A percentile compares a stretch with the other conserved stretches of the same genome.
These are phyloP conservation scores for Parasteatoda lunata DNA, from an alignment of 2,888 invertebrate species.

Conservation along the genomic window DNA sequence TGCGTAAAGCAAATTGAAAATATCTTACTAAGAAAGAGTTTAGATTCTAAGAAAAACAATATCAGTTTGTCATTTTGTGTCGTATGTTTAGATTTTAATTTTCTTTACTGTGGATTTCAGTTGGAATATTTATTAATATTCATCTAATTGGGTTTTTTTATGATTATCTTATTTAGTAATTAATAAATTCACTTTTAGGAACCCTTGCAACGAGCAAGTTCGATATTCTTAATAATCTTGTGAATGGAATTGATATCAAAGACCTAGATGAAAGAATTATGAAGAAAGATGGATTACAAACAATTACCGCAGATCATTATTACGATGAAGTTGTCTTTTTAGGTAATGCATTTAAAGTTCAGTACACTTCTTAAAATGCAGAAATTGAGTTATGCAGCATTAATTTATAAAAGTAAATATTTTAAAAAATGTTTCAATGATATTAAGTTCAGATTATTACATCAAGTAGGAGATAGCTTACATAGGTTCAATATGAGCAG, in stretches of 20 bases:
- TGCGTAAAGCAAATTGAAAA: too few relatives aligned
- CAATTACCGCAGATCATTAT: slow-evolving; percentile 38
- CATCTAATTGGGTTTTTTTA: too few relatives aligned
- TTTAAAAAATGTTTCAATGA: not conserved
- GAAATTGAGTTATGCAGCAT: not conserved
- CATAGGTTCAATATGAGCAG: too few relatives aligned
- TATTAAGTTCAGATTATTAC: not conserved
- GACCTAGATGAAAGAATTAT: slow-evolving; percentile 27
- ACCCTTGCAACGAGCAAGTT: slow-evolving; percentile 15
- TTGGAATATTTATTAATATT: too few relatives aligned
- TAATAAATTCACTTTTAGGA: slow-evolving; percentile 27
- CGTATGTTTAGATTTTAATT: too few relatives aligned
- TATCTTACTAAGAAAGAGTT: too few relatives aligned
- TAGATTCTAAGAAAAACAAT: too few relatives aligned
- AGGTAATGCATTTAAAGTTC: slow-evolving; percentile 3
- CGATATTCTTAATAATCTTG: slow-evolving; percentile 1
- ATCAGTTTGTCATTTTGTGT: too few relatives aligned
- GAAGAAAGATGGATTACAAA: slow-evolving; percentile 37
- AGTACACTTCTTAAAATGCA: not conserved
- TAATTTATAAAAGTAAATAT: not conserved
- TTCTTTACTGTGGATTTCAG: too few relatives aligned
- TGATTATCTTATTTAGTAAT: too few relatives aligned
- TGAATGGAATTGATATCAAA: slow-evolving; percentile 49
- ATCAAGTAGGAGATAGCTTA: too few relatives aligned
- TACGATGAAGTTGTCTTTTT: slow-evolving; percentile 58